Percentiles rank a stretch among this genome's conserved stretches.
Conservation (phyloP, 2,797 vertebrate species). For the Coranthus polyacanthus region DNA sequence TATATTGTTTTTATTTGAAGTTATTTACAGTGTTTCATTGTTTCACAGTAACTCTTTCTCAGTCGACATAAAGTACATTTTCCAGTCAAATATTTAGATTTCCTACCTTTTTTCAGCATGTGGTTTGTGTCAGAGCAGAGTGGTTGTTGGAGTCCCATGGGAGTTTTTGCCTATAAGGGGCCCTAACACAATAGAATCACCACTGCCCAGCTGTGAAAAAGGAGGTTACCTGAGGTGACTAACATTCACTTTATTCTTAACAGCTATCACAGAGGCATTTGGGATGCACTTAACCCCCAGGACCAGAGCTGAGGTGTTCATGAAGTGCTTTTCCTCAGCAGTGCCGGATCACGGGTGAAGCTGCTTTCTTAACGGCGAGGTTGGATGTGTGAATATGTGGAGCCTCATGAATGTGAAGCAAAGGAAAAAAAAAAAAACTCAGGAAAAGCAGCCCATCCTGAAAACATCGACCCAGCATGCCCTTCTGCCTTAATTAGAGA, state of each 20-base stretch:
- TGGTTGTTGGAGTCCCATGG: too few species aligned
- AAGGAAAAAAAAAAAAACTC: neutral
- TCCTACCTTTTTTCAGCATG: too few species aligned
- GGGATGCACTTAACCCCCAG: conserved; percentile 20
- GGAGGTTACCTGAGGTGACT: conserved; percentile 7
- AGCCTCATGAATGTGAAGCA: conserved; percentile 34
- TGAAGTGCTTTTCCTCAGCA: conserved; percentile 21
- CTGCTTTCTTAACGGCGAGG: too few species aligned
- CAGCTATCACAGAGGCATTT: conserved; percentile 14
- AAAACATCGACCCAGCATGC: conserved; percentile 41
- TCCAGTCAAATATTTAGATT: too few species aligned
- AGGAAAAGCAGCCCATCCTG: neutral
- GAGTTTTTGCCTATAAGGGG: too few species aligned
- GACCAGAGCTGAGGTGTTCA: conserved; percentile 23
- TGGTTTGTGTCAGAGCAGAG: too few species aligned
- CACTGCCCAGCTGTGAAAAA: conserved; percentile 28
- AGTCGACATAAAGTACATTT: too few species aligned
- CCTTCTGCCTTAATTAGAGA: conserved; percentile 53
- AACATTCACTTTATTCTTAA: conserved; percentile 5
- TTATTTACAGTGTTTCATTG: too few species aligned
- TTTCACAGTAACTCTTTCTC: too few species aligned
- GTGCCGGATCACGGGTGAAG: too few species aligned
- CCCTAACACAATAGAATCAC: too few species aligned
- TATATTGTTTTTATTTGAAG: too few species aligned
- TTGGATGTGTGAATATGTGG: conserved; percentile 31